Conservation (phyloP, 2,797 vertebrate species). For the Sarcoramphus papa region DNA sequence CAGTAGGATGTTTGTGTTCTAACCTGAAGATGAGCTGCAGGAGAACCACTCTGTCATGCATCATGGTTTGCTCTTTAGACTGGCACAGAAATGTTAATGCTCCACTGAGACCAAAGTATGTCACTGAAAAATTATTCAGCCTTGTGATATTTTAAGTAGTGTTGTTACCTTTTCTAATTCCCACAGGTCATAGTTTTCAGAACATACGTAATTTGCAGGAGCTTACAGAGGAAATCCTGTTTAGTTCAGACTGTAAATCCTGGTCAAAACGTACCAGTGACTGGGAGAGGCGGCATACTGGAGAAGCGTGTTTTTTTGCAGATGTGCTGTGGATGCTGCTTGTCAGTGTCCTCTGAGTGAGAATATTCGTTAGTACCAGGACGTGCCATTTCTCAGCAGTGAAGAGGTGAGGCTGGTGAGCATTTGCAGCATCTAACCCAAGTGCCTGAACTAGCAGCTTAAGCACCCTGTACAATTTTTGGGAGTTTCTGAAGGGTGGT, state of each 20-base stretch:
- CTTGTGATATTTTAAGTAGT: constrained; percentile 24
- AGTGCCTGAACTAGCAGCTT: background rate
- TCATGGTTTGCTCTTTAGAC: background rate
- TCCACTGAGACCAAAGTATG: constrained; percentile 1
- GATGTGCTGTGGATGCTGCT: background rate
- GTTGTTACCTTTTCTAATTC: constrained; percentile 44
- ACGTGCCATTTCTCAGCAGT: background rate
- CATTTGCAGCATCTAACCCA: rapidly evolving
- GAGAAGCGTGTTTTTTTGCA: background rate
- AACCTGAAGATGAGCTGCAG: background rate
- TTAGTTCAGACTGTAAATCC: constrained; percentile 17
- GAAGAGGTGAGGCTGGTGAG: background rate
- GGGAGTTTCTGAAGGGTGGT: background rate
- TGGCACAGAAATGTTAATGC: background rate
- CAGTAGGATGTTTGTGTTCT: background rate
- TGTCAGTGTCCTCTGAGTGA: background rate
- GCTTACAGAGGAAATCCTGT: background rate
- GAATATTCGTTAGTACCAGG: background rate
- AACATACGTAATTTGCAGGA: constrained; percentile 4
- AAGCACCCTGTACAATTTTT: rapidly evolving
- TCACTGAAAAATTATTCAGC: constrained; percentile 26
- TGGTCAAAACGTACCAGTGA: background rate
- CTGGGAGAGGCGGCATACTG: background rate
- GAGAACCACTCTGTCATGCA: background rate
- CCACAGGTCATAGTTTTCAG: constrained; percentile 2